phyloP scores from a whole-genome alignment of 2,888 invertebrate genomes.

The Callinectes sapidus region DNA sequence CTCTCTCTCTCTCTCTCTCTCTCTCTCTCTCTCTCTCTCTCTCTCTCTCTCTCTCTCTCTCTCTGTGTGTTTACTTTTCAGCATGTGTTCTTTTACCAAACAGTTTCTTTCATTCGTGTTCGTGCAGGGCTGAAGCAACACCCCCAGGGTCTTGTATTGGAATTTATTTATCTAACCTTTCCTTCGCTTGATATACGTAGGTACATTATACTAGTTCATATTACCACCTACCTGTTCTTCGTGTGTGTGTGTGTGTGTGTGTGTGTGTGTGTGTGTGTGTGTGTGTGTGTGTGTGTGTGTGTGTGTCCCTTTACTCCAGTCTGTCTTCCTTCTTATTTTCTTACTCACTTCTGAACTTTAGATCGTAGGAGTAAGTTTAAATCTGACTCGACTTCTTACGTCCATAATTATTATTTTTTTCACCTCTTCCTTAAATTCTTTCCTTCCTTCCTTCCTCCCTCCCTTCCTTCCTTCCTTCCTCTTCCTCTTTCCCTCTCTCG shows the following conservation, averaged over 20 bases:
- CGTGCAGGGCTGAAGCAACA: too few relatives aligned
- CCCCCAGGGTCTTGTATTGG: too few relatives aligned
- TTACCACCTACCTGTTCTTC: not conserved
- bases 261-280: slow-evolving; percentile 30
- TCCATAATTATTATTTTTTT: too few relatives aligned
- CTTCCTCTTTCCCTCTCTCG: slow-evolving; percentile 3
- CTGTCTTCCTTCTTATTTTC: not conserved
- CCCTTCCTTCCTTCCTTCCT: not conserved
- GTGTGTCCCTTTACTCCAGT: not conserved
- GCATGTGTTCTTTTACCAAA: too few relatives aligned
- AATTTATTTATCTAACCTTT: not conserved
- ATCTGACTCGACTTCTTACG: too few relatives aligned
- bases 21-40: not conserved
- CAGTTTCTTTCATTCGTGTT: too few relatives aligned
- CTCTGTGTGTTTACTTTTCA: too few relatives aligned
- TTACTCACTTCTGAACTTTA: not conserved
- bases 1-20: not conserved
- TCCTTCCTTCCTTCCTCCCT: not conserved
- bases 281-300: slow-evolving; percentile 41
- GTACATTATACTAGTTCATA: not conserved
- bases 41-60: not conserved
- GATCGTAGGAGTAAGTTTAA: too few relatives aligned
- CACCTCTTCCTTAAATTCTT: not conserved
- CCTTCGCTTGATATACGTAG: too few relatives aligned
- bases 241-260: slow-evolving; percentile 50